Evolutionary conservation across 2,797 vertebrate species (phyloP).

Genomic region (Sebastes jordani): DNA sequence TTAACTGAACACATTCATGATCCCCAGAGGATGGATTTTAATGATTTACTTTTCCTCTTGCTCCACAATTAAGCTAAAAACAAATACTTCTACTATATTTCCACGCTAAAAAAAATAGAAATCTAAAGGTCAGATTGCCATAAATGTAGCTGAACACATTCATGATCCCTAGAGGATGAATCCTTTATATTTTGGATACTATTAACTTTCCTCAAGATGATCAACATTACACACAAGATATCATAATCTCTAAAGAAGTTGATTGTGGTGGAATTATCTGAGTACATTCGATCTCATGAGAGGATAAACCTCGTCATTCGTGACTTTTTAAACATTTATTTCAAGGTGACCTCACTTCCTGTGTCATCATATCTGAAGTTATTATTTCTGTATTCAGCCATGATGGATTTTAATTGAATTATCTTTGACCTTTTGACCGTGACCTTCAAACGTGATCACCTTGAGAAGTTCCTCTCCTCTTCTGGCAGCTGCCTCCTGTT

Average conservation of each 20-base stretch:
- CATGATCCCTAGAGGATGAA: too few relatives aligned
- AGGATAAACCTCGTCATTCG: not conserved
- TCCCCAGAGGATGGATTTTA: not conserved
- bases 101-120: not conserved
- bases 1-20: not conserved
- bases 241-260: not conserved
- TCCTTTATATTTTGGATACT: too few relatives aligned
- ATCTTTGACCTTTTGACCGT: not conserved
- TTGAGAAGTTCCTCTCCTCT: not conserved
- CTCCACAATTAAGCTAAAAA: not conserved
- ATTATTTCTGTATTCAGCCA: not conserved
- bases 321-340: not conserved
- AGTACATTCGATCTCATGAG: not conserved
- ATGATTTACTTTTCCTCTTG: not conserved
- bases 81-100: too few relatives aligned
- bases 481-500: not conserved
- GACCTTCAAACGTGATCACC: not conserved
- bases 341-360: not conserved
- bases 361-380: not conserved
- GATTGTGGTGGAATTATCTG: too few relatives aligned
- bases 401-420: not conserved
- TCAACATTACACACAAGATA: not conserved
- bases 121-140: not conserved
- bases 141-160: too few relatives aligned
- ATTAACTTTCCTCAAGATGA: too few relatives aligned